Evolutionary conservation across 2,888 invertebrate genomes (phyloP).

Genomic region (Petrolisthes manimaculis): DNA sequence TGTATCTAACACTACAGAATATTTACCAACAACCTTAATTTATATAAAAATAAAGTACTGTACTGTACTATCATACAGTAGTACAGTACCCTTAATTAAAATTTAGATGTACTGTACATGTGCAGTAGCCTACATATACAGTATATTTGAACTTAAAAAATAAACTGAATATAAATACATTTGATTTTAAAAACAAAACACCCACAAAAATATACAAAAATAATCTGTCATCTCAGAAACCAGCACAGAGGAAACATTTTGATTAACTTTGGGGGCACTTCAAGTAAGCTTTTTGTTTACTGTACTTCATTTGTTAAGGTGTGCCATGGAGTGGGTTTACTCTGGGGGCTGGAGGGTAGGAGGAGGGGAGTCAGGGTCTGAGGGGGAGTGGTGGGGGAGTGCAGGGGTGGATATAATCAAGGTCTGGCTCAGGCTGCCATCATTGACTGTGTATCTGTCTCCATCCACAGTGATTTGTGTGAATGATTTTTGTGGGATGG

Average conservation of each 20-base stretch:
- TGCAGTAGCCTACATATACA: no score
- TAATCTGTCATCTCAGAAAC: background rate
- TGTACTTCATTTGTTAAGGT: background rate
- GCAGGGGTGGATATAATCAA: constrained; percentile 59
- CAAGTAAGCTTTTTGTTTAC: background rate
- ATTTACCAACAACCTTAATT: constrained; percentile 17
- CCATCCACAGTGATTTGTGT: constrained; percentile 60
- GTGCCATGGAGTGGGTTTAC: background rate
- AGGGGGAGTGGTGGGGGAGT: constrained; percentile 16
- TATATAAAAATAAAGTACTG: background rate
- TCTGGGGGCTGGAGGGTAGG: constrained; percentile 57
- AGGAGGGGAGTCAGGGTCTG: constrained; percentile 53
- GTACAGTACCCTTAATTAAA: background rate
- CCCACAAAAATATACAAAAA: background rate
- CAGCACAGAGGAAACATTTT: background rate
- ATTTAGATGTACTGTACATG: background rate
- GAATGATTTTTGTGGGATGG: constrained; percentile 54
- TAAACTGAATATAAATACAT: constrained; percentile 29
- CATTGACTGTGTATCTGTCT: constrained; percentile 54
- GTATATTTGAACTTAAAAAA: constrained; percentile 9
- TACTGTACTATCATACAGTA: no score
- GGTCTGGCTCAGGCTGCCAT: constrained; percentile 54
- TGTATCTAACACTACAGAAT: background rate
- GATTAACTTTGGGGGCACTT: background rate
- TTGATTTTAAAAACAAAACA: constrained; percentile 5